Base-by-base conservation (phyloP, 2,888 invertebrate genomes). In the Nymphalis polychloros region DNA sequence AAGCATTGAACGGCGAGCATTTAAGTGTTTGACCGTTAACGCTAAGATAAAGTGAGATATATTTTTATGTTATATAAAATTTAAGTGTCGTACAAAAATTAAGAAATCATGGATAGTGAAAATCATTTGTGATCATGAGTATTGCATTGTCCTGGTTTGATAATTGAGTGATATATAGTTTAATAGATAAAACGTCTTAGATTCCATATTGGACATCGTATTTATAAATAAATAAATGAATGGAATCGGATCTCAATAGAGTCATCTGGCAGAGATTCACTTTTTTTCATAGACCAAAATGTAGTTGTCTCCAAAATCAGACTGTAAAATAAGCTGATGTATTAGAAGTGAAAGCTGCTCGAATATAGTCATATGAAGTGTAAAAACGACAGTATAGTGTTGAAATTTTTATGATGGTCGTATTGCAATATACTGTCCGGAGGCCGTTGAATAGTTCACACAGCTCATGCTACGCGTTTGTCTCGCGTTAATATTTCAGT, bases 401-500 rank as follows among this genome's bases (percentile, higher is more conserved):
- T 50, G 50, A 20, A 62, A 62, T 20, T 62, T 52, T 52, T 62
- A 52, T 62, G 62, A 50, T 20, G 17, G 19, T 8, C 23, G 23
- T 53, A 23, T n/a, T 20, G 41, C 13, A 63, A 63, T 20, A 52
- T 63, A 41, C 52, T n/a, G n/a, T n/a, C n/a, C n/a, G n/a, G n/a
- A n/a, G n/a, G 3, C 13, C 41, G 20, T 52, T 52, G 52, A 63
- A 63, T 63, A 63, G 52, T 63, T 63, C n/a, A n/a, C n/a, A n/a
- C n/a, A n/a, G n/a, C 60, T 60, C 31, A 46, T 31, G 62, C 31
- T 13, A 27, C n/a, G 19, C 50, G 35, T 27, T 57, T 35, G 48
- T 60, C 62, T 67, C 62, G 35, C 60, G 53, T 20, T 47, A 59
- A 61, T 64, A 62, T 64, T 62, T 49, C 31, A 64, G 55, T 60